phyloP scores from a whole-genome alignment of 2,113 vertebrate genomes.

The Callipepla squamata region DNA sequence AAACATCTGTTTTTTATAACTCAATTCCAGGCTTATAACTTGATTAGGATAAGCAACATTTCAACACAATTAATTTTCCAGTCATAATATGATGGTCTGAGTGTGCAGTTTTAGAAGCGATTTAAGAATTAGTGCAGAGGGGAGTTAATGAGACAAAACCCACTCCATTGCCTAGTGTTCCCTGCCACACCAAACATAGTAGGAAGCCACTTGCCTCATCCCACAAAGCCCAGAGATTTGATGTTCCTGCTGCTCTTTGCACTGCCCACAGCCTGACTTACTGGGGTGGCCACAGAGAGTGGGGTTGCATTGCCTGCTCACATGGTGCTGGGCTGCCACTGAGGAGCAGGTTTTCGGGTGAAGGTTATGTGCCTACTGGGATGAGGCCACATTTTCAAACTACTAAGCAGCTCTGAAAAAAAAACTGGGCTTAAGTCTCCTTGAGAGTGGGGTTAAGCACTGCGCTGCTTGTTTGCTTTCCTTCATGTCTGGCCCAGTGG shows the following conservation, averaged over 20 bases:
- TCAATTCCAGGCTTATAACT: conserved; percentile 75
- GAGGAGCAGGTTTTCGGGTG: background rate
- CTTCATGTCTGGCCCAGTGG: background rate
- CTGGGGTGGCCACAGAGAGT: background rate
- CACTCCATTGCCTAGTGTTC: background rate
- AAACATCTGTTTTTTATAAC: conserved; percentile 85
- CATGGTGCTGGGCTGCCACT: no score
- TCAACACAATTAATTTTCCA: conserved; percentile 79
- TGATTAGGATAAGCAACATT: conserved; percentile 74
- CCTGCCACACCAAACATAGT: background rate
- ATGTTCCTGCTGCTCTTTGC: no score
- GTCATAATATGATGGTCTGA: conserved; percentile 46
- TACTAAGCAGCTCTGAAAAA: background rate
- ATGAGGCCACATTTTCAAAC: background rate
- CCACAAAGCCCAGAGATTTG: background rate
- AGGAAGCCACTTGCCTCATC: background rate
- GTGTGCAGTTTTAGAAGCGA: conserved; percentile 50
- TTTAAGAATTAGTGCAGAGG: conserved; percentile 42
- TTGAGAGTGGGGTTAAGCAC: background rate
- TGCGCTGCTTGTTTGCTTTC: background rate
- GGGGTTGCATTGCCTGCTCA: background rate
- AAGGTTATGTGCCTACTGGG: background rate
- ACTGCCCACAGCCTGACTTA: fast-evolving
- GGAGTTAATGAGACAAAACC: conserved; percentile 1
- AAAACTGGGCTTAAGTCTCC: background rate